Percentiles rank a stretch among this genome's conserved stretches.
Conservation (phyloP, 2,113 vertebrate species). For the Pomatorhinus ruficollis region DNA sequence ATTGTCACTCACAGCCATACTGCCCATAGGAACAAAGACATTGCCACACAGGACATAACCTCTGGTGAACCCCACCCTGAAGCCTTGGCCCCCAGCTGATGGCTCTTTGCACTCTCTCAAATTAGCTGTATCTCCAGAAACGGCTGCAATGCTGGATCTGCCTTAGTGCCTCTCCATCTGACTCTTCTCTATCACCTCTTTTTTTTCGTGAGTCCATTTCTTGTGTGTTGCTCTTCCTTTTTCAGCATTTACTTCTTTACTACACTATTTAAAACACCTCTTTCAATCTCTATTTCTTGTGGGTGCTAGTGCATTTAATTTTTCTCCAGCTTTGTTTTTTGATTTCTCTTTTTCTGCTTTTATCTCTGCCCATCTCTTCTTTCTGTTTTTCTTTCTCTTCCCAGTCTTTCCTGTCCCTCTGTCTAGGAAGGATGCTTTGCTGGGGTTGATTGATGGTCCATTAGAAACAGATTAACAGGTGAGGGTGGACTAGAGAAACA, state of each 20-base stretch:
- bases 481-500: conserved; percentile 52
- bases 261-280: not conserved
- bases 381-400: not conserved
- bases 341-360: not conserved
- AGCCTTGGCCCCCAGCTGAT: not conserved
- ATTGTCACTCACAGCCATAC: not conserved
- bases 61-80: not conserved
- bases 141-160: not conserved
- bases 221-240: not conserved
- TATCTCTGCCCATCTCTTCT: not conserved
- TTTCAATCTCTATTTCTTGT: not conserved
- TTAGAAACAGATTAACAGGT: conserved; percentile 73
- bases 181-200: not conserved
- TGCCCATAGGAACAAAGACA: not conserved
- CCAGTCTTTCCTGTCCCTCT: not conserved
- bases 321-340: not conserved
- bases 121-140: not conserved
- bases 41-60: not conserved
- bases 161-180: not conserved
- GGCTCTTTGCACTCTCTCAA: not conserved
- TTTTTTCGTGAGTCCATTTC: not conserved
- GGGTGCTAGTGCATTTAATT: not conserved
- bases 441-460: conserved; percentile 60
- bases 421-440: conserved; percentile 22
- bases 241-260: not conserved